Conservation (phyloP, 2,888 invertebrate genomes). For the Diaphora mendica region DNA sequence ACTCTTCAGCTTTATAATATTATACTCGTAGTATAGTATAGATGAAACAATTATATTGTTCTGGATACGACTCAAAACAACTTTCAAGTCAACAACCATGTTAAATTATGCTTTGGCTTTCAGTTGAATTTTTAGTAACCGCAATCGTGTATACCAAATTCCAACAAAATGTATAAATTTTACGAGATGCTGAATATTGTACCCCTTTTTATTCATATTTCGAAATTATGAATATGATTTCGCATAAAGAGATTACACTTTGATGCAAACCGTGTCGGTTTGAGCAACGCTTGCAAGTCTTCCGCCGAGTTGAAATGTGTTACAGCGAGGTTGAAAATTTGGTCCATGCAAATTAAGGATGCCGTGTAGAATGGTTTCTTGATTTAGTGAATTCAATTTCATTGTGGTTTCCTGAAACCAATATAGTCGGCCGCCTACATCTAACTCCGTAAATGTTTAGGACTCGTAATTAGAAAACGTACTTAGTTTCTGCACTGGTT, state of each 20-base stretch:
- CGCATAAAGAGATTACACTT: conserved; percentile 34
- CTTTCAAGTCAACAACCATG: too few species aligned
- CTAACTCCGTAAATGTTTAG: background rate
- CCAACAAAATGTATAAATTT: background rate
- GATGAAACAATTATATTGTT: too few species aligned
- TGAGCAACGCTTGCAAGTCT: conserved; percentile 26
- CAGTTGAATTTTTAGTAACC: background rate
- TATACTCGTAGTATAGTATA: too few species aligned
- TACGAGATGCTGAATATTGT: conserved; percentile 18
- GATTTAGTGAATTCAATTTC: conserved; percentile 7
- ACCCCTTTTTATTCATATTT: conserved; percentile 31
- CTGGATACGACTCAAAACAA: too few species aligned
- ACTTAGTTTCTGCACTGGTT: background rate
- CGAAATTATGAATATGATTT: conserved; percentile 49
- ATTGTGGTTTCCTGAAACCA: conserved; percentile 1
- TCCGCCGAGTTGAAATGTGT: conserved; percentile 24
- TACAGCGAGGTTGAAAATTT: background rate
- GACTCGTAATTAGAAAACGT: background rate
- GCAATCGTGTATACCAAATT: background rate
- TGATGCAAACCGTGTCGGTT: conserved; percentile 33
- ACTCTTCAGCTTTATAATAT: too few species aligned
- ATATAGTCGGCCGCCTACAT: background rate
- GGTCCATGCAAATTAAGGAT: conserved; percentile 6
- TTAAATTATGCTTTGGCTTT: background rate
- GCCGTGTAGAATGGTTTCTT: conserved; percentile 6